Evolutionary conservation across 1,140 invertebrate genomes (phyloP), one percentile per base, ranked within the genome.

Genomic region (Dendroctonus valens): DNA sequence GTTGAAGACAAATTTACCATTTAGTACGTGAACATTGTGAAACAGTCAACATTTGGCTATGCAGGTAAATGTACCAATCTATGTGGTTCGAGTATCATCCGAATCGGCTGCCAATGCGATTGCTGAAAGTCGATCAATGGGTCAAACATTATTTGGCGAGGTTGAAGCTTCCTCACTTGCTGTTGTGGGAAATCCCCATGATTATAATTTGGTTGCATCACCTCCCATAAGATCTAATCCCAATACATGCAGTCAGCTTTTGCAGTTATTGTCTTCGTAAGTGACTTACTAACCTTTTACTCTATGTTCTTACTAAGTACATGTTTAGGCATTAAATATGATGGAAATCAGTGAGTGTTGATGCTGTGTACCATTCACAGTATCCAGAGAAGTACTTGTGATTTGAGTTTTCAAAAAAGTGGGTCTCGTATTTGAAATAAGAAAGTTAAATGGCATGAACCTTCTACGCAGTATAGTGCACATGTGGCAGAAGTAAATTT

Each of bases 211-310:
- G 59, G 83, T 94, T 48, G 87, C 91, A 76, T 87, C 85, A 71
- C 93, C 93, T 62, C 93, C 93, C 48, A 83, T 96, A 49, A 84
- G 91, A 73, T 86, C 89, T 69, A 91, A 94, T 77, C 80, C 88
- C 11, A 83, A 85, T 48, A 93, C 91, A 65, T 89, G 91, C 57
- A 82, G 81, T 48, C 85, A 89, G 74, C 81, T 96, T 70, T 89
- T 93, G 83, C 86, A 92, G 78, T 83, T 90, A 14, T 79, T 96
- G 72, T 87, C 90, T 68, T 86, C 87, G 91, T 94, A 86, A 87
- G 87, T 72, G 71, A 50, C 14, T 50, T 61, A 41, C 54, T 52
- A 52, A 52, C 11, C 9, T 52, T 14, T 46, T 9, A 26, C 26
- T 26, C 26, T 26, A 26, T 26, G 26, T 26, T 26, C 26, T 26